Evolutionary conservation across 2,113 vertebrate species (phyloP), one percentile per base, ranked within the genome.

Genomic region (Opisthocomus hoazin): DNA sequence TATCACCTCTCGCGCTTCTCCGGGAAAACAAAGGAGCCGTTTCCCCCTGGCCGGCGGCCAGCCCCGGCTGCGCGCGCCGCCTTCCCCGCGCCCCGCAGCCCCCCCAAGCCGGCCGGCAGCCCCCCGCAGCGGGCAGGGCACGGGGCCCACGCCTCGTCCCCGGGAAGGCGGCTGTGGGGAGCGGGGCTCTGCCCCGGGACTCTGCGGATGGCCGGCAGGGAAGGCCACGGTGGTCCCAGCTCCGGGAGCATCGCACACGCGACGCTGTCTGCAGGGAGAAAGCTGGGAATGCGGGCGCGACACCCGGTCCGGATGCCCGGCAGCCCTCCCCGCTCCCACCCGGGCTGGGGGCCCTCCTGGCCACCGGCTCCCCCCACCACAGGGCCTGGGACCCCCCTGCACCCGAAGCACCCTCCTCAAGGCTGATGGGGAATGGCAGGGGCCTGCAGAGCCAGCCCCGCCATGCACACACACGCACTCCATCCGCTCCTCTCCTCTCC

Each of bases 161-260:
- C 5, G 65, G 78, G 63, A 39, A 57, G 51, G 64, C 0, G 1
- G n/a, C n/a, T 10, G 22, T 0, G 12, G 29, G 27, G 8, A 71
- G 14, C 2, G 36, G 39, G 14, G 77, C 16, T 18, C 73, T 20
- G 54, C 18, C 63, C 53, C 4, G 64, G 53, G 48, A 54, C 8
- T 9, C 3, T n/a, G n/a, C 23, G n/a, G n/a, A n/a, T n/a, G 11
- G 37, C 6, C 2, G 15, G 39, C 34, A 12, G 34, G 76, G 81
- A 71, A 51, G 29, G 36, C n/a, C 13, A 18, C 17, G 54, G 23
- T 13, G 36, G 50, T 60, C 32, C 21, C 26, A 9, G 68, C 18
- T 21, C 45, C 41, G 0, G 4, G 27, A 32, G 13, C 0, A 3
- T 0, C 1, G 2, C 69, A 29, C 29, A 12, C 3, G 2, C 0